A percentile compares a stretch with the other conserved stretches of the same genome.
Conservation (phyloP, 2,888 invertebrate species). For the Tetranychus piercei region DNA sequence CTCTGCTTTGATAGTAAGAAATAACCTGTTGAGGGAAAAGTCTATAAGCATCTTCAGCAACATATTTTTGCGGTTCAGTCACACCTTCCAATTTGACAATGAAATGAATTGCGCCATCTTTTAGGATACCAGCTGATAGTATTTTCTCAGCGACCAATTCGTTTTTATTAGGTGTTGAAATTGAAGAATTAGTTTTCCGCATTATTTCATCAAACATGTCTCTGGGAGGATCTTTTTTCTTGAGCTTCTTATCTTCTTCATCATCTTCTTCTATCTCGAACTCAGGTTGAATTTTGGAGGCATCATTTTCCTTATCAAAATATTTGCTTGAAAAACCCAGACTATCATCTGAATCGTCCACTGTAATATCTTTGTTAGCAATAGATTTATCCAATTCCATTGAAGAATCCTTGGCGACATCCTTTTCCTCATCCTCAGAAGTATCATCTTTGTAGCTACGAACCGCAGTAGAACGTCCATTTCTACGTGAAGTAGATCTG, state of each 20-base stretch:
- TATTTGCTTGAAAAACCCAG: background rate
- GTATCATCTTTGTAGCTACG: background rate
- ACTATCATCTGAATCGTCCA: background rate
- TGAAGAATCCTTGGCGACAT: too few relatives aligned
- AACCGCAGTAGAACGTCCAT: background rate
- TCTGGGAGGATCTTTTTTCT: background rate
- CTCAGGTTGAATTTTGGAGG: background rate
- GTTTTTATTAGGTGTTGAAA: background rate
- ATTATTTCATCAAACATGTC: background rate
- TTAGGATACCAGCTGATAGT: background rate
- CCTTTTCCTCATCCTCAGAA: too few relatives aligned
- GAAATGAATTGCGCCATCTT: constrained; percentile 7
- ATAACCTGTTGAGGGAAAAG: constrained; percentile 10
- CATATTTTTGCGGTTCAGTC: background rate
- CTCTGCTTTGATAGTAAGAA: background rate
- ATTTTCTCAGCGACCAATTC: background rate
- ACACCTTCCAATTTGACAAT: constrained; percentile 9
- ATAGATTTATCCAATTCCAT: too few relatives aligned
- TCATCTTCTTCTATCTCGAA: constrained; percentile 2
- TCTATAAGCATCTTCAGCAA: background rate
- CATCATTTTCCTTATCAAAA: background rate
- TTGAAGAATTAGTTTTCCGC: background rate
- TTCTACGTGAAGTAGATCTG: background rate
- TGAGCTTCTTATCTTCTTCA: background rate
- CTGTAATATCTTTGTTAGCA: too few relatives aligned